A percentile compares a stretch with the other conserved stretches of the same genome.
Evolutionary conservation across 2,113 vertebrate genomes (phyloP).

Genomic region (Perca fluviatilis): DNA sequence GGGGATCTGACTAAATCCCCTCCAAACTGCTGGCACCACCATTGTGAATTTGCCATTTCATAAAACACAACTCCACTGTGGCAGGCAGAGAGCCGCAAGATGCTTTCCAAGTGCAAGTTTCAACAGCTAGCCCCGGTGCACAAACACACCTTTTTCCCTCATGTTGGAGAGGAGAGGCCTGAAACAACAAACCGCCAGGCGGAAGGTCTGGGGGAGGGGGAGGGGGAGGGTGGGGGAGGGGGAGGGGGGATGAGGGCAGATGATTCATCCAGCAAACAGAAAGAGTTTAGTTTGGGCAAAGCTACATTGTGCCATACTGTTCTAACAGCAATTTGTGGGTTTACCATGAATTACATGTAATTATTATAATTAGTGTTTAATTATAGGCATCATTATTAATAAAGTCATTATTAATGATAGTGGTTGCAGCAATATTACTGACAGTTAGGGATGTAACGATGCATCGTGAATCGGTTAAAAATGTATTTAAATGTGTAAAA

Average conservation of each 20-base stretch:
- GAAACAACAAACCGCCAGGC: constrained; percentile 78
- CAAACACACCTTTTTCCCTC: constrained; percentile 79
- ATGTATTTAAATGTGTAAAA: no score
- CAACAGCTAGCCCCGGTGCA: constrained; percentile 64
- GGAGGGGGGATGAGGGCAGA: neutral
- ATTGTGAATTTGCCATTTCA: constrained; percentile 60
- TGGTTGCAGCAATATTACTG: neutral
- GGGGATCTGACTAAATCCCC: constrained; percentile 47
- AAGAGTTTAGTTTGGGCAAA: constrained; percentile 38
- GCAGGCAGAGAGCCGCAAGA: constrained; percentile 50
- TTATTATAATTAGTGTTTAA: constrained; percentile 41
- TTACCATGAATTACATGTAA: constrained; percentile 19
- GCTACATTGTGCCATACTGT: constrained; percentile 30
- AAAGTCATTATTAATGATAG: constrained; percentile 17
- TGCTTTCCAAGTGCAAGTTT: constrained; percentile 77
- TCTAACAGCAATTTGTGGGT: constrained; percentile 24
- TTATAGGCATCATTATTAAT: constrained; percentile 26
- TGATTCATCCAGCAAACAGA: constrained; percentile 71
- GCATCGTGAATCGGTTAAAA: no score
- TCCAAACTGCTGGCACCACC: constrained; percentile 61
- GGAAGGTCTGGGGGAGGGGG: constrained; percentile 28
- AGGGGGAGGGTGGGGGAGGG: neutral
- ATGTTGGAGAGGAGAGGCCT: constrained; percentile 71
- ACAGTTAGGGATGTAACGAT: no score
- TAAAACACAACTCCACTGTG: constrained; percentile 69